A percentile compares a stretch with the other conserved stretches of the same genome.
Conservation (phyloP, 2,797 vertebrate species). For the Hylomyscus alleni region DNA sequence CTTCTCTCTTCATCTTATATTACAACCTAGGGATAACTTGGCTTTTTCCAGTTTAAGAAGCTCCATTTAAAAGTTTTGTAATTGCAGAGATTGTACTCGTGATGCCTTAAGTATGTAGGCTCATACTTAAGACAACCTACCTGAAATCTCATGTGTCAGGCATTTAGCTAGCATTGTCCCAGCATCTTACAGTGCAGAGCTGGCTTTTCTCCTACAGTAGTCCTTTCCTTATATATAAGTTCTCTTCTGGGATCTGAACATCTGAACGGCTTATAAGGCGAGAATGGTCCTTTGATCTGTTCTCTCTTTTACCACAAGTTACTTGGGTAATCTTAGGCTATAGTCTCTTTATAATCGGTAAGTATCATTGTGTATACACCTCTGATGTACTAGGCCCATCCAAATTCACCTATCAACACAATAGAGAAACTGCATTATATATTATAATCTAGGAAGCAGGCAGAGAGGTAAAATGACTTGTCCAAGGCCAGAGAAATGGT, state of each 20-base stretch:
- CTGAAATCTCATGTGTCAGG: background rate
- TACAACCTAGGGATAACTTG: constrained; percentile 75
- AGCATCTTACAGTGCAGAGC: background rate
- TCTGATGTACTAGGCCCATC: background rate
- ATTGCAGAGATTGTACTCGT: constrained; percentile 65
- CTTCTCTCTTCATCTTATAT: background rate
- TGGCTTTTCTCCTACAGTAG: background rate
- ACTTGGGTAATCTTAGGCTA: background rate
- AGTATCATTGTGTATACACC: background rate
- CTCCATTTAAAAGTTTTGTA: constrained; percentile 75
- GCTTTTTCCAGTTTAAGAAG: constrained; percentile 64
- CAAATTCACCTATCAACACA: background rate
- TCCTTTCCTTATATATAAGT: background rate
- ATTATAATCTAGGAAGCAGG: background rate
- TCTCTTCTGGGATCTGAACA: background rate
- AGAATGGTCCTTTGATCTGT: background rate
- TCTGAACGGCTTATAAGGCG: background rate
- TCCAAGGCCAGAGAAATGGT: background rate
- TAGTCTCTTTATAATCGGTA: background rate
- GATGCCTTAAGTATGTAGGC: constrained; percentile 73
- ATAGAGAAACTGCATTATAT: background rate
- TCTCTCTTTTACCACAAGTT: background rate
- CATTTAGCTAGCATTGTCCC: background rate
- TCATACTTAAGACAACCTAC: constrained; percentile 46
- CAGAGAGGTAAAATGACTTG: background rate